Base-by-base conservation (phyloP, 2,888 invertebrate genomes). In the Neocrepidodera transversa region DNA sequence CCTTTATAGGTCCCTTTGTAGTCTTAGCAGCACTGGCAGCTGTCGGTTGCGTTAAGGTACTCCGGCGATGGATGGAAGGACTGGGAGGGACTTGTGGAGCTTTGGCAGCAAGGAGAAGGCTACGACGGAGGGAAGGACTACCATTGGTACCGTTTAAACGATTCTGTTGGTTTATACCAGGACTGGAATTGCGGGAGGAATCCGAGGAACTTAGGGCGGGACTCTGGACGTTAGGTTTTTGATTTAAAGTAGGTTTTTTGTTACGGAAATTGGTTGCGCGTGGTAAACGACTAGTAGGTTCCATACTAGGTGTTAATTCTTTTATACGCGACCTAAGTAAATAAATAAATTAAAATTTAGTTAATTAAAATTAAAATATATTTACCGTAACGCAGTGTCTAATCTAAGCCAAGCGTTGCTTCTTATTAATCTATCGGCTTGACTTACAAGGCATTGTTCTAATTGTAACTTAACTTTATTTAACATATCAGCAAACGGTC, bases 361-460 rank as follows among this genome's bases (percentile, higher is more conserved):
- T 35, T 32, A 38, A 32, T 2, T 38, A 23, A 11, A 10, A 16
- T 10, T 8, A 11, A 1, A 11, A 38, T n/a, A 36, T 20, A 53
- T 65, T 56, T 57, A 73, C 74, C 76, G 72, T 55, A 76, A 65
- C 7, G 66, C 60, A 7, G 76, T 73, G 60, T 87, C 87, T 83
- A 88, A 83, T 69, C 86, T 82, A 35, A 85, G 78, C 88, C 88
- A 88, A 0, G 86, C 83, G 4, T 84, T 83, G 7, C 86, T 85
- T 23, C 87, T 82, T 67, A 86, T 85, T 2, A 87, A 85, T 14
- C 87, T 80, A 3, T 86, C 82, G 14, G 90, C 89, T 71, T 90
- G 89, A 16, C 88, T 82, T 6, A 90, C 86, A 42, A 92, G 80
- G 70, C 88, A 87, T 64, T 87, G 86, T 72, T 92, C 91, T 23